These are phyloP conservation scores for Standfussiana lucernea DNA, from an alignment of 2,888 invertebrate genomes.

Conservation along the genomic window DNA sequence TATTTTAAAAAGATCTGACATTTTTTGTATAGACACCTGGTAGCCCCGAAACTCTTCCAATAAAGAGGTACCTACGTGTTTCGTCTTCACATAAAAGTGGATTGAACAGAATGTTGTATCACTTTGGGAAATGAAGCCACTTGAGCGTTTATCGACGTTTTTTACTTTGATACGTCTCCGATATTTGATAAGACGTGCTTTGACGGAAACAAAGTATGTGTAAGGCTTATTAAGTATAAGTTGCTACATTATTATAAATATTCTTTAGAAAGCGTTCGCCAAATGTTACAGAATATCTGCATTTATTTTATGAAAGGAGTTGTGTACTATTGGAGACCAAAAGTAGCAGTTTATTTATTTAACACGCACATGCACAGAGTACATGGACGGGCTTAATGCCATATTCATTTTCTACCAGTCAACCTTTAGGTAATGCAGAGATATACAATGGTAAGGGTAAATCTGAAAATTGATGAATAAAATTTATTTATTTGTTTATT, in stretches of 20 bases:
- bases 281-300: neutral
- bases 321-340: neutral
- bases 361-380: neutral
- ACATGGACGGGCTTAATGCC: neutral
- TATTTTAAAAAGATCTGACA: constrained; percentile 54
- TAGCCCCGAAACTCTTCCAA: constrained; percentile 64
- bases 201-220: constrained; percentile 57
- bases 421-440: neutral
- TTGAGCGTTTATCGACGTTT: constrained; percentile 76
- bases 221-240: constrained; percentile 25
- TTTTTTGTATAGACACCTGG: constrained; percentile 57
- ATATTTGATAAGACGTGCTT: constrained; percentile 71
- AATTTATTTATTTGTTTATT: neutral
- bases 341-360: neutral
- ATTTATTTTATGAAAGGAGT: neutral
- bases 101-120: constrained; percentile 80
- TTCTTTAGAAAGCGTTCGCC: neutral
- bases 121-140: constrained; percentile 80
- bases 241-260: neutral
- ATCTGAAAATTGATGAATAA: neutral
- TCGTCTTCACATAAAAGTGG: constrained; percentile 75
- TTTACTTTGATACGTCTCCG: constrained; percentile 72
- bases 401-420: neutral
- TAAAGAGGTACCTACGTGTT: constrained; percentile 69
- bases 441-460: neutral